These are phyloP conservation scores for Melanerpes aurifrons DNA, from an alignment of 2,113 vertebrate genomes.

Conservation along the genomic window DNA sequence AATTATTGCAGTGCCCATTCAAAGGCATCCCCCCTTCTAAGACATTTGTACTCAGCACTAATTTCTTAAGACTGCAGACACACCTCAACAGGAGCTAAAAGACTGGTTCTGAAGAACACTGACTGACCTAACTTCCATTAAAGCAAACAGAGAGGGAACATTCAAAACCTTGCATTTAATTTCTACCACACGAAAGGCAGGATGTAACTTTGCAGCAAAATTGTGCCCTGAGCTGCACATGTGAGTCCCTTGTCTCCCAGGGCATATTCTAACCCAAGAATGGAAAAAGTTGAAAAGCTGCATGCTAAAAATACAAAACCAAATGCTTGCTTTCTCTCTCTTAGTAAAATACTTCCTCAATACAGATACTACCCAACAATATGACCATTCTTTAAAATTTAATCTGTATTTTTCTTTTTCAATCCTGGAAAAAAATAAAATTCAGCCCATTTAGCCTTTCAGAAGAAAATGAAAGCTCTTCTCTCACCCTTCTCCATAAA, in stretches of 20 bases:
- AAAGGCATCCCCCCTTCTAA: neutral
- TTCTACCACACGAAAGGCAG: neutral
- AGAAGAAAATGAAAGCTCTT: neutral
- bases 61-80: neutral
- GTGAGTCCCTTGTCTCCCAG: neutral
- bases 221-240: neutral
- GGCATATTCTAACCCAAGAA: neutral
- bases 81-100: neutral
- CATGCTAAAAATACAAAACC: neutral
- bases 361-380: neutral
- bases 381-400: neutral
- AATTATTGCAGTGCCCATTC: neutral
- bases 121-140: neutral
- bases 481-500: neutral
- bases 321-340: neutral
- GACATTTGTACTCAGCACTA: neutral
- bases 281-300: neutral
- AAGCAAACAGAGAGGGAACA: neutral
- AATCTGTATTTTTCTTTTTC: neutral
- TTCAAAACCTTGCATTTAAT: neutral
- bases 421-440: neutral
- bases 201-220: neutral
- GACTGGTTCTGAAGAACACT: neutral
- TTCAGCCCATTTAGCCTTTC: neutral
- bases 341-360: neutral